Percentiles rank a stretch among this genome's conserved stretches.
phyloP scores from a whole-genome alignment of 2,888 invertebrate genomes.

The Pyrocoelia pectoralis region DNA sequence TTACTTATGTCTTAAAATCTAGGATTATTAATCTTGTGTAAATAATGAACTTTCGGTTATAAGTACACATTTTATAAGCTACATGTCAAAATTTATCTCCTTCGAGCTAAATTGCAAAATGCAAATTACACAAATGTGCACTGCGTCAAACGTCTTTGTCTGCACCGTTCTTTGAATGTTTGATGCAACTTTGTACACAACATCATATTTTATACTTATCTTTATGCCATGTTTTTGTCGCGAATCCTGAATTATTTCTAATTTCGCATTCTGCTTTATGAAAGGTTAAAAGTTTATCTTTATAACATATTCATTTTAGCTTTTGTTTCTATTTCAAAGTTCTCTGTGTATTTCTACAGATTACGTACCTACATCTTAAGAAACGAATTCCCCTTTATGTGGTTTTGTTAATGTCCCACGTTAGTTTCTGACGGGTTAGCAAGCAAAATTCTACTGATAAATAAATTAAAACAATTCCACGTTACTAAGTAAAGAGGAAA shows the following conservation, averaged over 20 bases:
- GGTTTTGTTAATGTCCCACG: too few species aligned
- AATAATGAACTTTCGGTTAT: conserved; percentile 17
- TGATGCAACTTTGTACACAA: background rate
- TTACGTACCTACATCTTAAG: too few species aligned
- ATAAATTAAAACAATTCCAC: too few species aligned
- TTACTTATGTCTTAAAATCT: background rate
- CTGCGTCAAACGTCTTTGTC: background rate
- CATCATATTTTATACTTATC: background rate
- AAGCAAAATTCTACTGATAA: too few species aligned
- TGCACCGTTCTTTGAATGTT: background rate
- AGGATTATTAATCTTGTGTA: conserved; percentile 16
- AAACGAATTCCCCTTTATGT: too few species aligned
- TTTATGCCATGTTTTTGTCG: background rate
- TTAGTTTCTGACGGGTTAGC: too few species aligned
- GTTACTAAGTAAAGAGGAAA: too few species aligned
- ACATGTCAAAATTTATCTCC: background rate
- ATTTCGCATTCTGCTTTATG: background rate
- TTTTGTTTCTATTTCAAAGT: background rate
- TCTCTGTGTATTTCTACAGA: background rate
- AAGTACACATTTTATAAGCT: conserved; percentile 4
- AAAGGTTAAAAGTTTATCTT: background rate
- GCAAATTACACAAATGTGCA: background rate
- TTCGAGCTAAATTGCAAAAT: background rate
- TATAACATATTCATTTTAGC: background rate
- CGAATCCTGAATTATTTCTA: background rate